Evolutionary conservation across 1,140 invertebrate genomes (phyloP).

Genomic region (Chlorops oryzae): DNA sequence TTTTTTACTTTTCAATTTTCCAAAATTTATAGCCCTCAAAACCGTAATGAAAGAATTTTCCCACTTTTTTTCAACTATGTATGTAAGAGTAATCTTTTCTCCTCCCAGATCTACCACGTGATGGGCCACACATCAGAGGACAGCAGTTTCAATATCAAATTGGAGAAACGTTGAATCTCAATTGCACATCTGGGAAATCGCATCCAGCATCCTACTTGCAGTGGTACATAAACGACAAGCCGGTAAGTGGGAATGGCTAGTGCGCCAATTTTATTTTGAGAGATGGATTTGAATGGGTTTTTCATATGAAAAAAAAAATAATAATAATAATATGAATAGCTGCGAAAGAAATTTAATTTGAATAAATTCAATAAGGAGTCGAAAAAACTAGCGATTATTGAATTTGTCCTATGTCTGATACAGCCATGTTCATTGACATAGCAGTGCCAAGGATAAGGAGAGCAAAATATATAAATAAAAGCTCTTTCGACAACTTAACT

Average conservation of each 20-base stretch:
- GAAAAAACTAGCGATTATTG: too few species aligned
- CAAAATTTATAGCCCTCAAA: too few species aligned
- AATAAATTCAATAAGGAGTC: too few species aligned
- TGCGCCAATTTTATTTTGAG: too few species aligned
- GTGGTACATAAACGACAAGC: slow-evolving; percentile 77
- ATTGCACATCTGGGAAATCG: slow-evolving; percentile 77
- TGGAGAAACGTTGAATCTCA: slow-evolving; percentile 72
- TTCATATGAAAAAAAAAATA: neutral
- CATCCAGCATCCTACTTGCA: slow-evolving; percentile 67
- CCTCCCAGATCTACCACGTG: slow-evolving; percentile 62
- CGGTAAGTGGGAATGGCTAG: slow-evolving; percentile 59
- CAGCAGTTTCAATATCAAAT: slow-evolving; percentile 70
- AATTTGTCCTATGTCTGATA: too few species aligned
- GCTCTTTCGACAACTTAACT: too few species aligned
- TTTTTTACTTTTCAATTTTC: neutral
- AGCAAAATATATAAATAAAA: too few species aligned
- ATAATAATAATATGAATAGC: neutral
- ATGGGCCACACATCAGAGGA: slow-evolving; percentile 72
- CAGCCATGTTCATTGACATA: too few species aligned
- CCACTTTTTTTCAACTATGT: neutral
- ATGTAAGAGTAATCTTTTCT: neutral
- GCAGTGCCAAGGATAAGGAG: too few species aligned
- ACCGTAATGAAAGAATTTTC: slow-evolving; percentile 1
- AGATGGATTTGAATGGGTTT: too few species aligned
- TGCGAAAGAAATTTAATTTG: too few species aligned